Percentiles rank a stretch among this genome's conserved stretches.
Conservation (phyloP, 2,113 vertebrate genomes). For the Jacana jacana region DNA sequence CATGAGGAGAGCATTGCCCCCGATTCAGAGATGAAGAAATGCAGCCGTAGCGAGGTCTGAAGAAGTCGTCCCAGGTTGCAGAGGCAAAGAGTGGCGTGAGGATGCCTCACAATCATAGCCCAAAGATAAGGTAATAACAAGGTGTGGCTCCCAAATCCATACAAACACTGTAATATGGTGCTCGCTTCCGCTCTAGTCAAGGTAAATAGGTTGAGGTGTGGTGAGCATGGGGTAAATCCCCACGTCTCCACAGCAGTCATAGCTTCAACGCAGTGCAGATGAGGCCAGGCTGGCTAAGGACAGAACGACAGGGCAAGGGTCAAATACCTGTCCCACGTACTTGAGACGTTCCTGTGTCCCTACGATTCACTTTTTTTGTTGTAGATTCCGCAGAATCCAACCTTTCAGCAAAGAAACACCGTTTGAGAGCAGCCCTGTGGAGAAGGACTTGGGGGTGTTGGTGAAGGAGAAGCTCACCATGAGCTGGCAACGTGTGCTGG, state of each 20-base stretch:
- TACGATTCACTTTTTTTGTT: not conserved
- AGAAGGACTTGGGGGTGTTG: not conserved
- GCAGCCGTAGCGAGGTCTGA: not conserved
- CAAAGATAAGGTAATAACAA: conserved; percentile 60
- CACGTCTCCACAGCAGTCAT: not conserved
- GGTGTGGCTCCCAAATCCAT: conserved; percentile 33
- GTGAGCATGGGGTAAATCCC: not conserved
- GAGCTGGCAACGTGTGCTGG: accelerated
- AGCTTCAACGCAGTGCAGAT: not conserved
- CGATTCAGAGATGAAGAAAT: conserved; percentile 30
- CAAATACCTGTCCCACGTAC: not conserved
- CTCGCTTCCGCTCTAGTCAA: not conserved
- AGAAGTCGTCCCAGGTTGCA: not conserved
- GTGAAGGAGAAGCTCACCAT: not conserved
- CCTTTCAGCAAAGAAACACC: not conserved
- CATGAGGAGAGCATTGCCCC: not conserved
- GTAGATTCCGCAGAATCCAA: not conserved
- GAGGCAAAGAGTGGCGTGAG: not conserved
- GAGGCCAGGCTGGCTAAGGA: not conserved
- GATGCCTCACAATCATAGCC: conserved; percentile 13
- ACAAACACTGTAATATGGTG: not conserved
- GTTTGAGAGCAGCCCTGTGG: not conserved
- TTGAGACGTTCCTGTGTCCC: not conserved
- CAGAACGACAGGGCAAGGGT: not conserved
- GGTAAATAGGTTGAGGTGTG: conserved; percentile 45